Conservation (phyloP, 2,113 vertebrate species). For the Antidorcas marsupialis region DNA sequence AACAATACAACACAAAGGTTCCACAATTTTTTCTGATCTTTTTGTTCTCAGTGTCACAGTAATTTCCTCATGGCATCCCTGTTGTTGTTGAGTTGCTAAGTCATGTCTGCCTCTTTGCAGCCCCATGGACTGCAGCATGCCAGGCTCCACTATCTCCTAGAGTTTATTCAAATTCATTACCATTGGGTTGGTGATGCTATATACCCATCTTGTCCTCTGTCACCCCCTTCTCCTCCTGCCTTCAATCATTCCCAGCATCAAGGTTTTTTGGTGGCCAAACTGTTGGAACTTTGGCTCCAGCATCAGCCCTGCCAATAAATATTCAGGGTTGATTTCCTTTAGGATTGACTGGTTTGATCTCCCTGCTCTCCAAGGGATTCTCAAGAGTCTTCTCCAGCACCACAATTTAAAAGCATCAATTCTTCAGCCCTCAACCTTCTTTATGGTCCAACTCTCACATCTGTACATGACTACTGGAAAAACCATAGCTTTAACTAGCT, state of each 20-base stretch:
- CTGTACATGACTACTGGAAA: not conserved
- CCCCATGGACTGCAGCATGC: not conserved
- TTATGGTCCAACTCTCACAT: not conserved
- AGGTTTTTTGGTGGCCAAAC: not conserved
- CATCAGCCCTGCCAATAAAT: not conserved
- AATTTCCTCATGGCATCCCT: not conserved
- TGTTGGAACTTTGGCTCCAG: not conserved
- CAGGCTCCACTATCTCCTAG: not conserved
- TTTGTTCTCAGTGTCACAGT: not conserved
- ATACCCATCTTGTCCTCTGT: not conserved
- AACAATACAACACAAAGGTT: not conserved
- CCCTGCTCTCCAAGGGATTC: not conserved
- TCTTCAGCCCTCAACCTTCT: not conserved
- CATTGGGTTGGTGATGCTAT: not conserved
- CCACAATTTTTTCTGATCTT: not conserved
- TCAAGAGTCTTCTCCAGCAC: not conserved
- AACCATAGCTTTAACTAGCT: not conserved
- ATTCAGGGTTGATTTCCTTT: not conserved
- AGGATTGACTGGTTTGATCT: not conserved
- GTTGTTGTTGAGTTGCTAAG: fast-evolving
- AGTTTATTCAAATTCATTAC: not conserved
- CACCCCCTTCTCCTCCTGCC: not conserved
- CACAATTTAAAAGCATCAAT: not conserved
- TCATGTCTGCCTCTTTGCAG: not conserved
- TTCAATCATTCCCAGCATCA: not conserved